Percentiles rank a stretch among this genome's conserved stretches.
phyloP scores from a whole-genome alignment of 2,797 vertebrate genomes.

The Nannoperca obscura region DNA sequence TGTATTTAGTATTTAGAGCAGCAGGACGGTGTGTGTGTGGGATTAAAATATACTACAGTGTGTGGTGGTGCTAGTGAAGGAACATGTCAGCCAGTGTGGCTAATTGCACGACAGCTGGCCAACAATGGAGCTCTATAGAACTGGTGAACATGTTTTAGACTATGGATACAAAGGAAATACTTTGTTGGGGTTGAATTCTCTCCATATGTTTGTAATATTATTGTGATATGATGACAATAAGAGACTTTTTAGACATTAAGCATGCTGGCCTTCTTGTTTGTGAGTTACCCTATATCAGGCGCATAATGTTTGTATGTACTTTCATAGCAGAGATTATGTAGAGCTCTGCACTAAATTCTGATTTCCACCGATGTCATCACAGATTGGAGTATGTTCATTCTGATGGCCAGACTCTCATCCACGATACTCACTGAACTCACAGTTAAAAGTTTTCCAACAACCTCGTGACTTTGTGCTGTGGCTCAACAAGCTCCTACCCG shows the following conservation, averaged over 20 bases:
- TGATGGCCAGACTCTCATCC: not conserved
- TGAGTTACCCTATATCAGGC: not conserved
- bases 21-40: not conserved
- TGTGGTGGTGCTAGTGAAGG: not conserved
- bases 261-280: too few species aligned
- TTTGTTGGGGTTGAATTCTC: not conserved
- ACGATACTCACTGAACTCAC: not conserved
- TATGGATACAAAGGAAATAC: not conserved
- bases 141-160: not conserved
- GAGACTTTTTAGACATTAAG: not conserved
- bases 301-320: not conserved
- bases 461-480: not conserved
- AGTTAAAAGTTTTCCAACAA: not conserved
- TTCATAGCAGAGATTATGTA: not conserved
- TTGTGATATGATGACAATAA: not conserved
- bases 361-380: not conserved
- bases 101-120: too few species aligned
- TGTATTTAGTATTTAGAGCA: not conserved
- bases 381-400: not conserved
- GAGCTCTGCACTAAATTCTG: not conserved
- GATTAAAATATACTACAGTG: not conserved
- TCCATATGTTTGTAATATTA: not conserved
- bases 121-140: not conserved
- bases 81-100: not conserved
- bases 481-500: constrained; percentile 19